Percentiles rank a stretch among this genome's conserved stretches.
These are phyloP conservation scores for Molossus alvarezi DNA, from an alignment of 2,797 vertebrate genomes.

Conservation along the genomic window DNA sequence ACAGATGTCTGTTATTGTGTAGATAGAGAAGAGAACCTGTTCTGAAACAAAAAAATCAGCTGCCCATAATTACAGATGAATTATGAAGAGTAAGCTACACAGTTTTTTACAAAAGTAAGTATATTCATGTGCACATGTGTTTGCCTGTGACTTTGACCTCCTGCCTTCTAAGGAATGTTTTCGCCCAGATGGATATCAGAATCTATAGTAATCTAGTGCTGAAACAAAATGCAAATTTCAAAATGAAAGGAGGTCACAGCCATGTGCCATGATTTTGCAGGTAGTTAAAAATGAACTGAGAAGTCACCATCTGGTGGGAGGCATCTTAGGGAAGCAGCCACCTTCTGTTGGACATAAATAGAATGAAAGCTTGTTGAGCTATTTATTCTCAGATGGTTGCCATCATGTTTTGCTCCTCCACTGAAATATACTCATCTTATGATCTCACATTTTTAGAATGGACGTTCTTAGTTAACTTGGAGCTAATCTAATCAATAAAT, in stretches of 20 bases:
- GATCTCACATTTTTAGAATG: not conserved
- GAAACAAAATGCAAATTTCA: slow-evolving; percentile 61
- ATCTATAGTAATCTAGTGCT: not conserved
- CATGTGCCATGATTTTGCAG: slow-evolving; percentile 59
- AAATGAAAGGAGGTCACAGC: slow-evolving; percentile 68
- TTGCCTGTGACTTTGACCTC: slow-evolving; percentile 58
- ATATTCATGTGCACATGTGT: not conserved
- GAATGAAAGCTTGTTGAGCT: slow-evolving; percentile 57
- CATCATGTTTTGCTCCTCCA: not conserved
- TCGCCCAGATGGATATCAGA: slow-evolving; percentile 39
- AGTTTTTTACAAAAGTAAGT: slow-evolving; percentile 28
- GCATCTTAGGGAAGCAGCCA: slow-evolving; percentile 47
- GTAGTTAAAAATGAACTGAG: slow-evolving; percentile 72
- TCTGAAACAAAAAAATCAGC: not conserved
- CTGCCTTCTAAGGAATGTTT: slow-evolving; percentile 40
- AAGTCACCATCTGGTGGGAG: slow-evolving; percentile 71
- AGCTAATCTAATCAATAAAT: not conserved
- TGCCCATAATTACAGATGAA: slow-evolving; percentile 7
- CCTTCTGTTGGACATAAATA: slow-evolving; percentile 69
- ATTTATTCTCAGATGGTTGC: slow-evolving; percentile 55
- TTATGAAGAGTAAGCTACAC: not conserved
- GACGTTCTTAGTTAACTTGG: slow-evolving; percentile 37
- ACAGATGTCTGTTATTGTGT: not conserved
- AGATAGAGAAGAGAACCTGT: not conserved
- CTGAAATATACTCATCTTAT: slow-evolving; percentile 46